These are phyloP conservation scores for Cerastoderma edule DNA, from an alignment of 2,888 invertebrate genomes.

Conservation along the genomic window DNA sequence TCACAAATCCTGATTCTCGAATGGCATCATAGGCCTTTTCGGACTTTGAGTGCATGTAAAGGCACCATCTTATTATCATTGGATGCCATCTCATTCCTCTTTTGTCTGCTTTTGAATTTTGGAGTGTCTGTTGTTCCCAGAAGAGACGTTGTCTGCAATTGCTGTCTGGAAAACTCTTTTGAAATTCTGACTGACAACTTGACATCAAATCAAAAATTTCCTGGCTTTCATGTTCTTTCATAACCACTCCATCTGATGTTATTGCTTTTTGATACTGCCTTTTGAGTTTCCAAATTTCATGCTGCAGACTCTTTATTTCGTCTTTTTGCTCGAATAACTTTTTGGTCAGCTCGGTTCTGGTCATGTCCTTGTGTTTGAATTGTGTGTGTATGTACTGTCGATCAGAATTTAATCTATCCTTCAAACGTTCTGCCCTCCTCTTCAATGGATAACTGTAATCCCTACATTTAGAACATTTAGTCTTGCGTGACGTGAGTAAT, in stretches of 20 bases:
- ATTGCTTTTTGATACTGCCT: constrained; percentile 9
- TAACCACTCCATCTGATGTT: neutral
- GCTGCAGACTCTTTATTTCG: constrained; percentile 24
- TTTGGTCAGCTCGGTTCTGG: neutral
- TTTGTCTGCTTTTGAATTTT: neutral
- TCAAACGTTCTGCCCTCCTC: neutral
- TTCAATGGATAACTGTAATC: neutral
- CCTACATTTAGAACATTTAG: constrained; percentile 23
- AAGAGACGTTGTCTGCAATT: neutral
- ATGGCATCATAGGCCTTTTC: constrained; percentile 28
- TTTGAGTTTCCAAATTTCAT: constrained; percentile 4
- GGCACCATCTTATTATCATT: constrained; percentile 40
- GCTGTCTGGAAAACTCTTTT: neutral
- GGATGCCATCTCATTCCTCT: constrained; percentile 46
- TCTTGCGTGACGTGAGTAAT: constrained; percentile 6
- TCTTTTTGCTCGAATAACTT: constrained; percentile 28
- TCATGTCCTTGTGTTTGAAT: constrained; percentile 23
- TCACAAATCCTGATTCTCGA: constrained; percentile 23
- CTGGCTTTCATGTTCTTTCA: neutral
- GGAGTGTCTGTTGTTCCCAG: neutral
- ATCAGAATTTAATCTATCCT: neutral
- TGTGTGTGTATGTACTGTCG: neutral
- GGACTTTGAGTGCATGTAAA: constrained; percentile 35
- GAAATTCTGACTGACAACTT: neutral
- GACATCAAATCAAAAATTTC: constrained; percentile 23